phyloP scores from a whole-genome alignment of 2,797 vertebrate species.

The Sebastiscus tertius region DNA sequence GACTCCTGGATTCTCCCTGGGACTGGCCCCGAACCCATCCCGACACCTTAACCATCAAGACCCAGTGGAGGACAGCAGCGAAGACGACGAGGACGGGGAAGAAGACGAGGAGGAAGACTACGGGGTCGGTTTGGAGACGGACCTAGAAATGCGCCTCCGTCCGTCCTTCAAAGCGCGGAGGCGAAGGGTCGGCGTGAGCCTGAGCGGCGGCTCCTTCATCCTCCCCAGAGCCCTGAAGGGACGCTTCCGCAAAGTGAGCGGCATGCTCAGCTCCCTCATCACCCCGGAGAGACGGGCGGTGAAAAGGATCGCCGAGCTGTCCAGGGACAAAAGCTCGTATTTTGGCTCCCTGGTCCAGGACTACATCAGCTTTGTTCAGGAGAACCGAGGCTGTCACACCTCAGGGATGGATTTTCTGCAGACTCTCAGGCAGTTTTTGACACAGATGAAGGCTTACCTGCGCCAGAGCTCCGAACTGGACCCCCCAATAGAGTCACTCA shows the following conservation, averaged over 20 bases:
- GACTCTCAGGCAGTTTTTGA: slow-evolving; percentile 96
- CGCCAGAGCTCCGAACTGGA: slow-evolving; percentile 94
- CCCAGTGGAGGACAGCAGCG: slow-evolving; percentile 89
- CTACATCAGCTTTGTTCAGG: slow-evolving; percentile 95
- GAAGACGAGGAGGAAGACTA: slow-evolving; percentile 89
- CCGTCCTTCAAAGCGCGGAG: slow-evolving; percentile 90
- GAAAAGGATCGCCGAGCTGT: slow-evolving; percentile 90
- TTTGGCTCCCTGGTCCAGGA: slow-evolving; percentile 97
- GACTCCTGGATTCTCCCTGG: slow-evolving; percentile 84
- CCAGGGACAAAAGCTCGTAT: slow-evolving; percentile 92
- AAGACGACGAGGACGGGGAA: slow-evolving; percentile 84
- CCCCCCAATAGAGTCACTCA: slow-evolving; percentile 94
- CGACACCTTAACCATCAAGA: slow-evolving; percentile 53
- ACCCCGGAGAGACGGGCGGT: slow-evolving; percentile 94
- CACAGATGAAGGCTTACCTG: slow-evolving; percentile 97
- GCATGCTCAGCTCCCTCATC: slow-evolving; percentile 94
- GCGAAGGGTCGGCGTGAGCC: slow-evolving; percentile 75
- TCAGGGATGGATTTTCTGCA: slow-evolving; percentile 92
- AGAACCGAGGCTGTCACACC: slow-evolving; percentile 93
- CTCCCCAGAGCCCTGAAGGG: slow-evolving; percentile 91
- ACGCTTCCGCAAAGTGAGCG: slow-evolving; percentile 92
- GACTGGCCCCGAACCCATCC: slow-evolving; percentile 56
- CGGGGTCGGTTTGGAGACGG: slow-evolving; percentile 91
- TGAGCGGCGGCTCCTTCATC: slow-evolving; percentile 86
- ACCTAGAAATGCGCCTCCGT: slow-evolving; percentile 89